Conservation (phyloP, 1,140 invertebrate genomes). For the Drosophila mojavensis region DNA sequence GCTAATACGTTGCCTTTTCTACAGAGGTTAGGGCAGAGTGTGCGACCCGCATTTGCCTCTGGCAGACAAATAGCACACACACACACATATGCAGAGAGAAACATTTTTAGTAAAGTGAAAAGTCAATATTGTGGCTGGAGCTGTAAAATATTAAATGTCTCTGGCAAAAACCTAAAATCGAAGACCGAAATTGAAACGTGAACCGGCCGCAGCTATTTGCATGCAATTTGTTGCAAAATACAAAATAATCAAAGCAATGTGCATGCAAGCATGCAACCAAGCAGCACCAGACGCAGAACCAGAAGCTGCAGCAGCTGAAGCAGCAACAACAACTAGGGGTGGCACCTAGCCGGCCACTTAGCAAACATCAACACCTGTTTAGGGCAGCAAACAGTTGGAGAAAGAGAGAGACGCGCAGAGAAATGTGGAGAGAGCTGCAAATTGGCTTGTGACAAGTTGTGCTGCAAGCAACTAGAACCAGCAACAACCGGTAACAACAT, state of each 20-base stretch:
- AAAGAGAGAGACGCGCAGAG: background rate
- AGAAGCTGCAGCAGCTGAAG: background rate
- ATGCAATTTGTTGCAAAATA: slow-evolving; percentile 76
- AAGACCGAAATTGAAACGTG: slow-evolving; percentile 1
- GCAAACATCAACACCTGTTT: slow-evolving; percentile 78
- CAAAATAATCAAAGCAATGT: slow-evolving; percentile 80
- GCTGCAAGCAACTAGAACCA: slow-evolving; percentile 40
- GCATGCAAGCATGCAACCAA: slow-evolving; percentile 56
- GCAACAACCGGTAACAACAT: slow-evolving; percentile 34
- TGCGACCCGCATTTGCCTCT: slow-evolving; percentile 10
- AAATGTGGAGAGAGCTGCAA: slow-evolving; percentile 69
- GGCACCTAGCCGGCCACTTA: slow-evolving; percentile 57
- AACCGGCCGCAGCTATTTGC: slow-evolving; percentile 67
- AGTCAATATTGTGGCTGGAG: slow-evolving; percentile 74
- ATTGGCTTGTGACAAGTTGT: slow-evolving; percentile 61
- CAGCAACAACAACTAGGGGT: background rate
- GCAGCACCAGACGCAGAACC: background rate
- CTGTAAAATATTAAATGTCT: slow-evolving; percentile 76
- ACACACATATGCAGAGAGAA: background rate
- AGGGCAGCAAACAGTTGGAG: background rate
- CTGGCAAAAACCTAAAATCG: slow-evolving; percentile 13
- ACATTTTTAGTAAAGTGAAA: slow-evolving; percentile 48
- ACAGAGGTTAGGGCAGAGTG: background rate
- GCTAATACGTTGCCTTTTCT: background rate
- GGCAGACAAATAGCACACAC: slow-evolving; percentile 8